Base-by-base conservation (phyloP, 2,888 invertebrate genomes). In the Brachypalpus laphriformis region DNA sequence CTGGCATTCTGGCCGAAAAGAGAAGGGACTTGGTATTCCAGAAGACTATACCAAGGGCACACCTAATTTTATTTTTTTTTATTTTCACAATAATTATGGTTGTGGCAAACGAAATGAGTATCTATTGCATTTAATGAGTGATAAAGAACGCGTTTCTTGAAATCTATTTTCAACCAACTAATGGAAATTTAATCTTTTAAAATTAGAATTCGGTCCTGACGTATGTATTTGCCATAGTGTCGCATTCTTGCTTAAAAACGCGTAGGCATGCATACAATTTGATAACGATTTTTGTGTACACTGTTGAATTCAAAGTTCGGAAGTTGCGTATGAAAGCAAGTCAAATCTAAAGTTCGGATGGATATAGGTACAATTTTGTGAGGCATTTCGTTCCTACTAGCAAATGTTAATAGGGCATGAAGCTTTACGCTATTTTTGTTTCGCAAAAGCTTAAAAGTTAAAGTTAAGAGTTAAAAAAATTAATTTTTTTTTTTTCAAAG, bases 21-120 rank as follows among this genome's bases (percentile, higher is more conserved):
- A 66, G 80, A 80, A 80, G 66, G 80, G 80, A 59, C 66, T 51
- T 45, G 37, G 57, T 74, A 54, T 54, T 80, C 66, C 59, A 74
- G 80, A 74, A 80, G 31, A 70, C 40, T 42, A 14, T 49, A 80
- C 49, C 72, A 72, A 66, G 72, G 65, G 49, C 72, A 54, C 6
- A 63, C 25, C 47, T 42, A 61, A 45, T 54, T 37, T 9, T 57
- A 31, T 42, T 37, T 56, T 51, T 56, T 22, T 74, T 31, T 18
- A 5, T 56, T 57, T 59, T 34, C 1, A 9, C 9, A 8, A 34
- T 6, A 28, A 5, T 2, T 6, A 11, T 49, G n/a, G n/a, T 45
- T 37, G 5, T 37, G 3, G n/a, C n/a, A 14, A 22, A 18, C 18
- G 16, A 56, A 40, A 22, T 42, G 14, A 18, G 47, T 47, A 16